Percentiles rank a stretch among this genome's conserved stretches.
Conservation (phyloP, 2,888 invertebrate species). For the Norana najaformis region DNA sequence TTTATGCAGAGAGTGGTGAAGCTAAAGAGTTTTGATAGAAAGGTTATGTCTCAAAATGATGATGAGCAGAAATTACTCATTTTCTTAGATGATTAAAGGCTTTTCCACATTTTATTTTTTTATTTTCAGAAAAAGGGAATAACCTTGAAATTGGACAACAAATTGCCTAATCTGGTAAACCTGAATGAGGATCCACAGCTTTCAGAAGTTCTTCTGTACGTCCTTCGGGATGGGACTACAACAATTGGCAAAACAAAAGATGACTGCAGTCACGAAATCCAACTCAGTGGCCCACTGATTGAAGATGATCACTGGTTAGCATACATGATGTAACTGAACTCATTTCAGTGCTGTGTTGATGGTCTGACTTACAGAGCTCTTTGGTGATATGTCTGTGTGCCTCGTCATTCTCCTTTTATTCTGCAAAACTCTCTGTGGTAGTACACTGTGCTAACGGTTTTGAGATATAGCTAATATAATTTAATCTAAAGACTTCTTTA, state of each 20-base stretch:
- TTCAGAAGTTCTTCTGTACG: conserved; percentile 68
- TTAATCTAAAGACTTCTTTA: neutral
- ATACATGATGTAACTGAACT: neutral
- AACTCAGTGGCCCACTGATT: conserved; percentile 70
- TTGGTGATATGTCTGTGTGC: neutral
- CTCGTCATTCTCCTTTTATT: neutral
- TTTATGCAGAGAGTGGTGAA: too few species aligned
- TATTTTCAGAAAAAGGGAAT: conserved; percentile 64
- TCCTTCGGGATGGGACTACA: conserved; percentile 65
- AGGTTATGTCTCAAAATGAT: neutral
- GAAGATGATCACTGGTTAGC: conserved; percentile 70
- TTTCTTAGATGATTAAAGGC: neutral
- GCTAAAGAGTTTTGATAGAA: neutral
- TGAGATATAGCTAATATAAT: neutral
- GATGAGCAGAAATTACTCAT: neutral
- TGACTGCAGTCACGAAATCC: conserved; percentile 66
- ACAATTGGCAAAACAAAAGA: conserved; percentile 62
- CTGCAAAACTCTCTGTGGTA: neutral
- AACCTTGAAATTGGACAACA: conserved; percentile 61
- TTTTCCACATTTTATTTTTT: neutral
- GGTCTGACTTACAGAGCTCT: neutral
- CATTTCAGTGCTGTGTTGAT: neutral
- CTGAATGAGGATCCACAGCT: conserved; percentile 71
- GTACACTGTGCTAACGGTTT: too few species aligned
- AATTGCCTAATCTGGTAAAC: conserved; percentile 69